Percentiles rank a stretch among this genome's conserved stretches.
Conservation (phyloP, 2,797 vertebrate species). For the Chelon labrosus region DNA sequence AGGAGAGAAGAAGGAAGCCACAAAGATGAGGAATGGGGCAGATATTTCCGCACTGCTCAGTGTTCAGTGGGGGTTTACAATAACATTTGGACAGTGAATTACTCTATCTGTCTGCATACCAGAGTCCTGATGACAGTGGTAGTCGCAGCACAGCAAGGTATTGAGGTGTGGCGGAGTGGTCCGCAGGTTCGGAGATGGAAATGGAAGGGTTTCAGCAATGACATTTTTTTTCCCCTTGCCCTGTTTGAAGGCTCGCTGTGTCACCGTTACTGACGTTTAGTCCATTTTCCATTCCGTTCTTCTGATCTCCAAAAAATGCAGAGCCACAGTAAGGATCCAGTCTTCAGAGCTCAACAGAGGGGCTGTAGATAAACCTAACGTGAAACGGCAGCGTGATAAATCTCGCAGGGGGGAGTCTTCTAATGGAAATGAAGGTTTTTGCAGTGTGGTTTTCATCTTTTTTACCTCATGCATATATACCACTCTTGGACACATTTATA, state of each 20-base stretch:
- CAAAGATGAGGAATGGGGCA: conserved; percentile 50
- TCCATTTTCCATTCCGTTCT: conserved; percentile 41
- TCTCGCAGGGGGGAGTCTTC: conserved; percentile 17
- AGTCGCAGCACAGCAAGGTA: conserved; percentile 2
- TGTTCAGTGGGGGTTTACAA: conserved; percentile 45
- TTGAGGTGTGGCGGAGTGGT: background rate
- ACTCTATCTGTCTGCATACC: conserved; percentile 49
- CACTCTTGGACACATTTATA: conserved; percentile 5
- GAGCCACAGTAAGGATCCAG: conserved; percentile 24
- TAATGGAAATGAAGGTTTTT: background rate
- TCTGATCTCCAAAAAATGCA: conserved; percentile 56
- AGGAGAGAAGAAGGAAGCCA: conserved; percentile 40
- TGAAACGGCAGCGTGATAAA: conserved; percentile 41
- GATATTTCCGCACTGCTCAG: conserved; percentile 45
- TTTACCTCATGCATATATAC: conserved; percentile 9
- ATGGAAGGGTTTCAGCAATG: conserved; percentile 45
- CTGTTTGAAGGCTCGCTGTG: conserved; percentile 45
- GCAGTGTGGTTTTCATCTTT: conserved; percentile 23
- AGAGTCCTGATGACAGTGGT: conserved; percentile 38
- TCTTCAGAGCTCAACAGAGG: conserved; percentile 30
- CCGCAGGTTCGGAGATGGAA: conserved; percentile 28
- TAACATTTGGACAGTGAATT: conserved; percentile 54
- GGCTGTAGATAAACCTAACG: conserved; percentile 27
- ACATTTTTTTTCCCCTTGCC: conserved; percentile 38
- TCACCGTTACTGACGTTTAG: conserved; percentile 53